Conservation (phyloP, 1,140 invertebrate species). For the Pemphigus obesinymphae region DNA sequence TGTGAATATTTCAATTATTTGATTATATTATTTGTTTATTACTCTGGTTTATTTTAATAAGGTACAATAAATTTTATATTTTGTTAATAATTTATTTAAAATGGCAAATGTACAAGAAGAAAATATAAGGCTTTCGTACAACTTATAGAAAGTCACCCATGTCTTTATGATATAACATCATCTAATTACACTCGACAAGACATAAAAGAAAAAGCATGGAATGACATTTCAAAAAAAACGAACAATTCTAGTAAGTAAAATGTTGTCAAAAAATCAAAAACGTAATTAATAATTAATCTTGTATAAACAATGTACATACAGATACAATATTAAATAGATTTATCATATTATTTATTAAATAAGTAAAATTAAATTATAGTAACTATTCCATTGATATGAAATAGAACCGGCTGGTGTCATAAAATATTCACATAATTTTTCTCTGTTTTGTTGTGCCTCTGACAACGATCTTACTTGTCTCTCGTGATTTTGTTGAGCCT, state of each 20-base stretch:
- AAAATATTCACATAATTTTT: slow-evolving; percentile 7
- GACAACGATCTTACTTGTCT: background rate
- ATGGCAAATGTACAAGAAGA: background rate
- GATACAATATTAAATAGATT: background rate
- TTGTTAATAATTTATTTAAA: background rate
- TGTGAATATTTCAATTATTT: background rate
- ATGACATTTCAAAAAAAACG: background rate
- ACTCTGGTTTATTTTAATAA: background rate
- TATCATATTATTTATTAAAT: no score
- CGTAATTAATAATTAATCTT: background rate
- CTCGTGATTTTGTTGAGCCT: background rate
- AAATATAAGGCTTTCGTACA: background rate
- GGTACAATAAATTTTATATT: background rate
- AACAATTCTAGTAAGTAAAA: background rate
- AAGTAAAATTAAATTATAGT: slow-evolving; percentile 19
- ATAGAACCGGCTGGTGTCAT: background rate
- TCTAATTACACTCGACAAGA: background rate
- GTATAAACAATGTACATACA: background rate
- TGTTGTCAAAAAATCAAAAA: background rate
- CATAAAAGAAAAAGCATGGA: background rate
- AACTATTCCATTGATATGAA: slow-evolving; percentile 13
- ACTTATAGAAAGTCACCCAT: background rate
- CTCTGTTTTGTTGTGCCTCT: slow-evolving; percentile 1
- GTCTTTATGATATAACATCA: background rate
- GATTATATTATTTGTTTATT: background rate